Base-by-base conservation (phyloP, 2,888 invertebrate species). In the Leptopterna dolabrata region DNA sequence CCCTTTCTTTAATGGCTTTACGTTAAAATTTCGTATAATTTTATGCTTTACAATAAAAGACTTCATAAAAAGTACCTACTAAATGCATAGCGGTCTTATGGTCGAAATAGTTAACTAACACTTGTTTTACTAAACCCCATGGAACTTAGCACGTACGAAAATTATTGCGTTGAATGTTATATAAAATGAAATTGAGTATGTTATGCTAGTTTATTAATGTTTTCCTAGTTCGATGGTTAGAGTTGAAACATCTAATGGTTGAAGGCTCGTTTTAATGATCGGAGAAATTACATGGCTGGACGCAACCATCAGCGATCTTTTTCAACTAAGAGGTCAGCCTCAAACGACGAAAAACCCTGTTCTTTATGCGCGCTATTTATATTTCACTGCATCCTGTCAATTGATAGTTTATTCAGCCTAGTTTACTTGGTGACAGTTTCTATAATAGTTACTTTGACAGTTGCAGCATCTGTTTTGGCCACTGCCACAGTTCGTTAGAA, bases 11-110 rank as follows among this genome's bases (percentile, higher is more conserved):
- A 7, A 47, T 13, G 47, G 47, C 13, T 47, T 13, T 63, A 63
- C 24, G 19, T 19, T 63, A 63, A 24, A 55, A 63, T 19, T 63
- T 9, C 11, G 19, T 55, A n/a, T n/a, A n/a, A n/a, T 63, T 63
- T 19, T 24, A 24, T 63, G 24, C 24, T 11, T 27, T 24, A 63
- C 63, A 63, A 63, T 63, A 63, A 1, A 4, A 47, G 47, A 47
- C 47, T 47, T 47, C 47, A 16, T 13, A 47, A 4, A 16, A 63
- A 63, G 63, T 63, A 55, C 16, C 73, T 71, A 85, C 85, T 85
- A 85, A 85, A 85, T 85, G 85, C 85, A 73, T 73, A 73, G 73
- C 76, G 73, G 85, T 73, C 73, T 41, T 16, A 36, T 73, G 73
- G 73, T 73, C 73, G 36, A 73, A 36, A 73, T 29, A 36, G 36